Base-by-base conservation (phyloP, 2,888 invertebrate genomes). In the Phymatocera aterrima region DNA sequence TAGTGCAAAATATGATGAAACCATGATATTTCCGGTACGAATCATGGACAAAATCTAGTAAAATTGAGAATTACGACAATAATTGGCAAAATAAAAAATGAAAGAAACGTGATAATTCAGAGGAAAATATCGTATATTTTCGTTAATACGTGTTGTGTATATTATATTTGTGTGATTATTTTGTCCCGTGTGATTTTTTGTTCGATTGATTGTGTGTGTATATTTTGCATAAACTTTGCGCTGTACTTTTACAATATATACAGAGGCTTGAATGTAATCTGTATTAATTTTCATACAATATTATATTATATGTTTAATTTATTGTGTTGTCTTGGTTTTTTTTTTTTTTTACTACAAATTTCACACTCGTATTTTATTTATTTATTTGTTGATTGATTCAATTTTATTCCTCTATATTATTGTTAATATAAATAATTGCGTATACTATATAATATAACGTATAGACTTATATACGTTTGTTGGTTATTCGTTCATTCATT, bases 121-220 rank as follows among this genome's bases (percentile, higher is more conserved):
- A 88, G 86, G 88, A 88, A 88, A 88, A 88, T 88, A 88, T 87
- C 85, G 84, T 88, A 87, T 88, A 88, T 88, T 88, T 86, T 88
- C 86, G 81, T 80, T 86, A 77, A 24, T 34, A 5, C 28, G 40
- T 64, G 34, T 37, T 15, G 61, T 34, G 34, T 34, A 24, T 68
- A n/a, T 65, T 48, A 31, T 31, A 28, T 68, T 24, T 43, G 65
- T 46, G 31, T 3, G 15, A 8, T 24, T 70, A 12, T 65, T n/a
- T 64, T 21, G 24, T 28, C 31, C n/a, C 46, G 4, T 28, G 15
- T 28, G 28, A 31, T 15, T 64, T 1, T 40, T 24, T 21, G 6
- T 31, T 12, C n/a, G n/a, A 34, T 10, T 61, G 37, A 21, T 15
- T 43, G 6, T 15, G 2, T 46, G n/a, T 46, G 28, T 68, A 6